Percentiles rank a stretch among this genome's conserved stretches.
These are phyloP conservation scores for Euzetes globulus DNA, from an alignment of 2,888 invertebrate species.

Conservation along the genomic window DNA sequence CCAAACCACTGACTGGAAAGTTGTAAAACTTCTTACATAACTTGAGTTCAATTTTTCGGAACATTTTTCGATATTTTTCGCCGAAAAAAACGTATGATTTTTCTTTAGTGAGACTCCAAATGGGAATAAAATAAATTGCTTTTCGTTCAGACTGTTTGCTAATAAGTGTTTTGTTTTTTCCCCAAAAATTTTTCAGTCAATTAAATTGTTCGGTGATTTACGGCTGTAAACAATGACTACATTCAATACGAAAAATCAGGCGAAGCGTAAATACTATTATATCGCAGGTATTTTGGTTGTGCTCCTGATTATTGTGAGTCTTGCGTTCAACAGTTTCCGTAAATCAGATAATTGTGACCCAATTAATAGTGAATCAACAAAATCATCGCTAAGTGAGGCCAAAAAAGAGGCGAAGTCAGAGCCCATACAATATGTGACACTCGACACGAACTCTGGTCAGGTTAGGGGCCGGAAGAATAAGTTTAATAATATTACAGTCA, in stretches of 20 bases:
- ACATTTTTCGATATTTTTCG: background rate
- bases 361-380: background rate
- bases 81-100: background rate
- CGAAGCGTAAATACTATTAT: conserved; percentile 25
- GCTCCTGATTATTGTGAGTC: conserved; percentile 10
- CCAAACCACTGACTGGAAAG: background rate
- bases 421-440: background rate
- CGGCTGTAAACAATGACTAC: conserved; percentile 4
- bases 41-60: background rate
- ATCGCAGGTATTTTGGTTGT: conserved; percentile 21
- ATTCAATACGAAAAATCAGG: conserved; percentile 26
- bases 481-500: conserved; percentile 17
- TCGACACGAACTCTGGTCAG: background rate
- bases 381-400: background rate
- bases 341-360: conserved; percentile 17
- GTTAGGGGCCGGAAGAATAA: background rate
- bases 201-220: no score
- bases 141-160: no score
- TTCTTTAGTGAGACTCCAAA: background rate
- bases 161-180: no score
- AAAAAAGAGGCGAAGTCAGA: background rate
- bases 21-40: background rate
- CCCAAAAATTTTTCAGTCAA: no score
- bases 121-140: no score
- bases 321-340: conserved; percentile 6